Conservation (phyloP, 2,113 vertebrate species). For the Pseudopodoces humilis region DNA sequence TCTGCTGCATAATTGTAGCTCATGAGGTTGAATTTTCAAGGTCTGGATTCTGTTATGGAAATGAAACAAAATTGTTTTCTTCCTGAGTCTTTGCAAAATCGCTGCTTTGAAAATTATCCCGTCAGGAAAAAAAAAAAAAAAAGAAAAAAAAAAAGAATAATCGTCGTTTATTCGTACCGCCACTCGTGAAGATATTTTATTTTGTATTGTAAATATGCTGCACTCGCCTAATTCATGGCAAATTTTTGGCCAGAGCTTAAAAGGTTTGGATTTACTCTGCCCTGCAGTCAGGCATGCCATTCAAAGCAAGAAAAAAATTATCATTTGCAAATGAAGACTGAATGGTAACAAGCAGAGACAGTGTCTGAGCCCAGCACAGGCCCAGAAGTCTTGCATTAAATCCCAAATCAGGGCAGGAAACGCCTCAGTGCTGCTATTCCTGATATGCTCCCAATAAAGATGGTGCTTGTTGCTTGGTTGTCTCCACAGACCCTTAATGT, state of each 20-base stretch:
- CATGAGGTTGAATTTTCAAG: conserved; percentile 38
- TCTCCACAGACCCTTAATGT: background rate
- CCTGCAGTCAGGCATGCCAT: conserved; percentile 64
- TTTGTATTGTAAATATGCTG: conserved; percentile 70
- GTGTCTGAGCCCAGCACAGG: background rate
- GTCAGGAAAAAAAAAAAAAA: conserved; percentile 52
- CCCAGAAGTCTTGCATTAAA: background rate
- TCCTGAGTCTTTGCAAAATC: conserved; percentile 82
- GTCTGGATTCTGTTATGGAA: conserved; percentile 90
- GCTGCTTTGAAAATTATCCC: conserved; percentile 81
- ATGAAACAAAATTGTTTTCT: conserved; percentile 93
- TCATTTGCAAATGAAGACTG: conserved; percentile 66
- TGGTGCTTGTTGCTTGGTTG: background rate
- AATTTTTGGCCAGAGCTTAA: conserved; percentile 81
- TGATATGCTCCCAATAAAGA: background rate
- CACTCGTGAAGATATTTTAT: conserved; percentile 46
- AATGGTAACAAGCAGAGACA: conserved; percentile 44
- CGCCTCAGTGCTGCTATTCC: background rate
- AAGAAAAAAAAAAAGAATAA: conserved; percentile 54
- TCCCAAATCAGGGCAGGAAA: background rate
- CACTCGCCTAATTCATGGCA: conserved; percentile 77
- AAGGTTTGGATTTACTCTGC: conserved; percentile 71
- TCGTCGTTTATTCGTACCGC: conserved; percentile 74
- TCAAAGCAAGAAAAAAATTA: conserved; percentile 54
- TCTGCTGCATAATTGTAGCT: conserved; percentile 45